Evolutionary conservation across 2,113 vertebrate genomes (phyloP).

Genomic region (Chloebia gouldiae): DNA sequence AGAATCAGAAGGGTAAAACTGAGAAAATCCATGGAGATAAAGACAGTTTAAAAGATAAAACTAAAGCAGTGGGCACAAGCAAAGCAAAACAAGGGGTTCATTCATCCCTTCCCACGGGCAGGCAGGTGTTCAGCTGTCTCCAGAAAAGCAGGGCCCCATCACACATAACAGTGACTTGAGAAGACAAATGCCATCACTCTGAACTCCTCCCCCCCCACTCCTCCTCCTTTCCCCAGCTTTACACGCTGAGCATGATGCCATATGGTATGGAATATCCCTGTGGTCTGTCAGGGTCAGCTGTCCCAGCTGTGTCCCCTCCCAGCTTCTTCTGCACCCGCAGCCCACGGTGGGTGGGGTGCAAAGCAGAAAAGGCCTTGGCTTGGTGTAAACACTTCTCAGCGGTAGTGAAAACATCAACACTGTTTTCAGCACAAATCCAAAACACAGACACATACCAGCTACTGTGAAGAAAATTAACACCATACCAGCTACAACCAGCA

Average conservation of each 20-base stretch:
- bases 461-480: background rate
- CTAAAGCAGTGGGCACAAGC: background rate
- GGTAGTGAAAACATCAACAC: background rate
- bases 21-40: background rate
- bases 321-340: background rate
- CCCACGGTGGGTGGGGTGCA: background rate
- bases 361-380: background rate
- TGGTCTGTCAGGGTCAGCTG: background rate
- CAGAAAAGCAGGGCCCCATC: background rate
- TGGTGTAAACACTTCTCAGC: background rate
- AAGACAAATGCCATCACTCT: background rate
- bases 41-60: background rate
- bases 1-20: background rate
- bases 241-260: background rate
- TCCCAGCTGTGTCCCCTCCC: background rate
- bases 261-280: background rate
- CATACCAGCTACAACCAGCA: background rate
- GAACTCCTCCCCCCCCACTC: fast-evolving
- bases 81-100: background rate
- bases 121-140: background rate
- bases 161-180: background rate
- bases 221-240: background rate
- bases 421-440: background rate
- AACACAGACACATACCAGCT: background rate
- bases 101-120: background rate